Conservation (phyloP, 2,113 vertebrate species). For the Drymodes brunneopygia region DNA sequence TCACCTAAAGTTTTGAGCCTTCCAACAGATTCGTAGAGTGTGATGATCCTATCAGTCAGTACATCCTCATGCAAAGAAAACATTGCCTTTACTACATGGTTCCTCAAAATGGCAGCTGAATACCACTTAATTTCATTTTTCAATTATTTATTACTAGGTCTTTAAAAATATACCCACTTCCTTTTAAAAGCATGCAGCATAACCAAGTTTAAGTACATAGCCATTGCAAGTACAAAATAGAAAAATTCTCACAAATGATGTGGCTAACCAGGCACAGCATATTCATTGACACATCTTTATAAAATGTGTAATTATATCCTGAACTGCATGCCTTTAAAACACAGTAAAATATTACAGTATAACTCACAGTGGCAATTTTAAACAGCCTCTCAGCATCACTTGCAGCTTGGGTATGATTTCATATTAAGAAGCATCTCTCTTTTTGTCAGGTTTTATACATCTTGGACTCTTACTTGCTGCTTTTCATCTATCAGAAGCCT, state of each 20-base stretch:
- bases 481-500: not conserved
- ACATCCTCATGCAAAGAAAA: not conserved
- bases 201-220: not conserved
- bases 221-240: not conserved
- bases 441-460: not conserved
- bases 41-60: not conserved
- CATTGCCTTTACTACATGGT: not conserved
- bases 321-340: not conserved
- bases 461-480: not conserved
- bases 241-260: not conserved
- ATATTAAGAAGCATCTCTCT: not conserved
- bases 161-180: not conserved
- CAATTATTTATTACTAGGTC: not conserved
- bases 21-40: not conserved
- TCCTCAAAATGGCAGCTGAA: not conserved
- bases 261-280: not conserved
- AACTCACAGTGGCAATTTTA: not conserved
- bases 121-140: not conserved
- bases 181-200: not conserved
- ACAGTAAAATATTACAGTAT: not conserved
- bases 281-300: not conserved
- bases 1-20: not conserved
- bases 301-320: not conserved
- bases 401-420: not conserved
- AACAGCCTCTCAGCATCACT: not conserved